Evolutionary conservation across 2,888 invertebrate genomes (phyloP).

Genomic region (Drosophila borborema): DNA sequence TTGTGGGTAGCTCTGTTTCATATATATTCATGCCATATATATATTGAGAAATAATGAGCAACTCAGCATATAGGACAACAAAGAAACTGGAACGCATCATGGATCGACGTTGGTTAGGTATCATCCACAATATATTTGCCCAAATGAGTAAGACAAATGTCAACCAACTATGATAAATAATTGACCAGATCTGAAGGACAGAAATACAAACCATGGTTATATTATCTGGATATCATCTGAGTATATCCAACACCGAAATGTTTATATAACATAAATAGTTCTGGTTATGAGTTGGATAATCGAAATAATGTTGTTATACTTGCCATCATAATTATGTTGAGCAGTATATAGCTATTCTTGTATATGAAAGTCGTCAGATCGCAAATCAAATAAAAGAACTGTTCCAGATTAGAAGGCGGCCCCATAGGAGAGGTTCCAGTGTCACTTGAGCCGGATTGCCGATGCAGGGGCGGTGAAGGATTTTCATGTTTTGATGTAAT

Average conservation of each 20-base stretch:
- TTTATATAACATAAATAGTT: neutral
- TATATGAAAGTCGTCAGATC: slow-evolving; percentile 89
- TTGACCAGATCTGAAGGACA: slow-evolving; percentile 95
- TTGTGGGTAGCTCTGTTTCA: slow-evolving; percentile 92
- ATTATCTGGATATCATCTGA: too few relatives aligned
- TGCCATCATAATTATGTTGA: slow-evolving; percentile 96
- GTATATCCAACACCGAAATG: too few relatives aligned
- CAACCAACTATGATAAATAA: slow-evolving; percentile 98
- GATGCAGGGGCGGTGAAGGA: neutral
- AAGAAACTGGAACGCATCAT: slow-evolving; percentile 97
- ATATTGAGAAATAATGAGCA: slow-evolving; percentile 93
- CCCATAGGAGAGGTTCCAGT: neutral
- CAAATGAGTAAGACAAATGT: slow-evolving; percentile 97
- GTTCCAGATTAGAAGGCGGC: slow-evolving; percentile 86
- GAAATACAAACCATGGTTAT: neutral
- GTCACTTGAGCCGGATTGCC: neutral
- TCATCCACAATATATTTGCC: slow-evolving; percentile 98
- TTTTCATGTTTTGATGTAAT: slow-evolving; percentile 33
- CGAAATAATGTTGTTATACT: slow-evolving; percentile 60
- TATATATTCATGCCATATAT: slow-evolving; percentile 94
- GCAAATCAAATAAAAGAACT: slow-evolving; percentile 87
- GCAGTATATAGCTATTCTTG: slow-evolving; percentile 93
- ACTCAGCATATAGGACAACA: slow-evolving; percentile 94
- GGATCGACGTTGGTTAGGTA: slow-evolving; percentile 95
- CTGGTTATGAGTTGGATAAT: neutral